A percentile compares a stretch with the other conserved stretches of the same genome.
These are phyloP conservation scores for Stercorarius parasiticus DNA, from an alignment of 2,113 vertebrate genomes.

Conservation along the genomic window DNA sequence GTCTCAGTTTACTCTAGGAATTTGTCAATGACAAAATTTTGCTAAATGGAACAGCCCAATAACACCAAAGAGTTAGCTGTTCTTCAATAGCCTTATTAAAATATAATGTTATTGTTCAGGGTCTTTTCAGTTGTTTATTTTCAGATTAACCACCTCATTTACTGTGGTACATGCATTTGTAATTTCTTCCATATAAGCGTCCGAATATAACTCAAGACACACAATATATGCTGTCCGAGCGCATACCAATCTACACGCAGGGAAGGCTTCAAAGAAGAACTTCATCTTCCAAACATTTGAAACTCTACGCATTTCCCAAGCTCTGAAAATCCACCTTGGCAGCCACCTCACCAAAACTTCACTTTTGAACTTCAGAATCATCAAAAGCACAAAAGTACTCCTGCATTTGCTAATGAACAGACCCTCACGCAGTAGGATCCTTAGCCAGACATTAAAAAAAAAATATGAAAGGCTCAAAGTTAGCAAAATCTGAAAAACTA, in stretches of 20 bases:
- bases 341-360: not conserved
- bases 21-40: not conserved
- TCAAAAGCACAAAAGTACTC: not conserved
- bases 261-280: not conserved
- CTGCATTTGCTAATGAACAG: not conserved
- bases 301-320: not conserved
- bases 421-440: not conserved
- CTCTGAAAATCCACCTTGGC: not conserved
- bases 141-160: not conserved
- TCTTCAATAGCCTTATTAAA: not conserved
- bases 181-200: not conserved
- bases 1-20: not conserved
- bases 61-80: not conserved
- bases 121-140: not conserved
- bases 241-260: not conserved
- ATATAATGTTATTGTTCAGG: not conserved
- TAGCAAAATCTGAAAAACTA: not conserved
- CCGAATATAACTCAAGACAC: not conserved
- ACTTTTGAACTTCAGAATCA: not conserved
- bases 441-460: not conserved
- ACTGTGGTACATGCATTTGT: no score
- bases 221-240: accelerated
- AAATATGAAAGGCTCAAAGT: not conserved
- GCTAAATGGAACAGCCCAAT: not conserved
- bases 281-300: not conserved